Conservation (phyloP, 92 coral and sea anemone genomes). For the Palythoa grandis region DNA sequence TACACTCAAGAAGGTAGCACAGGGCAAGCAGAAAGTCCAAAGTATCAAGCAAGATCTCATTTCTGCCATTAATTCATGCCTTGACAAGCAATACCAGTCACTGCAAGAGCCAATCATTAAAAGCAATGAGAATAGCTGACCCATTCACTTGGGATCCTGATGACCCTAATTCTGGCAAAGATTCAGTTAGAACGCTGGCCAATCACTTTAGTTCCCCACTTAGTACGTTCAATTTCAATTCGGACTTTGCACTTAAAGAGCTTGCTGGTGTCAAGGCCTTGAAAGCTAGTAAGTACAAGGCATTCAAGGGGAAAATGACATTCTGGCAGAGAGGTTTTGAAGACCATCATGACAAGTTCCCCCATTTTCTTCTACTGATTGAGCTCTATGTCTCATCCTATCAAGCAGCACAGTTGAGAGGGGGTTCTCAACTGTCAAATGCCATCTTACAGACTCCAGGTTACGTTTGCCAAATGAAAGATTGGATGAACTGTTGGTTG, state of each 20-base stretch:
- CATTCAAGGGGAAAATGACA: conserved; percentile 24
- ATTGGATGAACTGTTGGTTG: too few species aligned
- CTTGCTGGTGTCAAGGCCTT: conserved; percentile 29
- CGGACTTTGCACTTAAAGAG: conserved; percentile 47
- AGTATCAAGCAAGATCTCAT: too few species aligned
- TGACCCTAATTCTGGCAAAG: conserved; percentile 49
- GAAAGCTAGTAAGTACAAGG: conserved; percentile 44
- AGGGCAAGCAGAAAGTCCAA: too few species aligned
- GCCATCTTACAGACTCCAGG: too few species aligned
- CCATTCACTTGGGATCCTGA: conserved; percentile 45
- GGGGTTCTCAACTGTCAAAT: too few species aligned
- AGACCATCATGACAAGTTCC: conserved; percentile 17
- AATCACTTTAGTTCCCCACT: conserved; percentile 43
- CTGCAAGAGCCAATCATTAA: conserved; percentile 49
- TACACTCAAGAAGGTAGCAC: too few species aligned
- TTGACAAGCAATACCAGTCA: too few species aligned
- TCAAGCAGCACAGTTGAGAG: not conserved
- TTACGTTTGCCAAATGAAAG: too few species aligned
- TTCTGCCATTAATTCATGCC: too few species aligned
- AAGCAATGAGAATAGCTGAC: conserved; percentile 39
- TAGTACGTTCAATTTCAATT: conserved; percentile 19
- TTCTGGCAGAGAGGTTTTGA: conserved; percentile 47
- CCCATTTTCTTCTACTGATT: conserved; percentile 52
- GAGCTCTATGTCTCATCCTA: conserved; percentile 50
- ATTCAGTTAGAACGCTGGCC: conserved; percentile 24